Evolutionary conservation across 2,888 invertebrate genomes (phyloP), one percentile per base, ranked within the genome.

Genomic region (Nasonovia ribisnigri): DNA sequence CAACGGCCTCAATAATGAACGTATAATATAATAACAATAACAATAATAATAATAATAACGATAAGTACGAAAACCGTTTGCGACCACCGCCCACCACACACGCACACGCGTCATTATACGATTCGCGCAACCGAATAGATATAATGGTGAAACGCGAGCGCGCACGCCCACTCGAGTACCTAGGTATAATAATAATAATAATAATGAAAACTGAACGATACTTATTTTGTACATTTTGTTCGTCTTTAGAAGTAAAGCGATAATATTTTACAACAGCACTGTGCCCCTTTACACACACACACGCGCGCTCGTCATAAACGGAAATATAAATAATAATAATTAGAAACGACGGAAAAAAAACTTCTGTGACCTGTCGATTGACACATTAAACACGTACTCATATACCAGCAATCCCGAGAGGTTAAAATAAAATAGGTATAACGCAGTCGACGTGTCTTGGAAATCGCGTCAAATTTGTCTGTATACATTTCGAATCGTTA

Each of bases 101-200:
- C 42, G 88, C 88, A 54, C 29, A 57, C 54, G 4, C 88, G 54
- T 88, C 54, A 88, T 88, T 88, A 88, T 88, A 51, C 42, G 88
- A 88, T 88, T 54, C 88, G 88, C 88, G 88, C 88, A 57, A 88
- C 54, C 88, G 88, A 54, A 88, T 54, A 88, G 88, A 57, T 88
- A 57, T 54, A 54, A 77, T 77, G 77, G 88, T 88, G 88, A 88
- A 88, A 88, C 48, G 88, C 88, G 88, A 88, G 88, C 88, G 54
- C 88, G 88, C 88, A 57, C 88, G 54, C 36, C 88, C 88, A 88
- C 88, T 88, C 54, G 11, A 88, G 88, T 88, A 88, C 36, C 36
- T 67, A 67, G 67, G 13, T 67, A 67, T 67, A 77, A 67, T 36
- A 54, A 88, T 54, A 26, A 42, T 42, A 51, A 54, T 54, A 26